These are phyloP conservation scores for Chloroceryle amazona DNA, from an alignment of 2,797 vertebrate species.

Conservation along the genomic window DNA sequence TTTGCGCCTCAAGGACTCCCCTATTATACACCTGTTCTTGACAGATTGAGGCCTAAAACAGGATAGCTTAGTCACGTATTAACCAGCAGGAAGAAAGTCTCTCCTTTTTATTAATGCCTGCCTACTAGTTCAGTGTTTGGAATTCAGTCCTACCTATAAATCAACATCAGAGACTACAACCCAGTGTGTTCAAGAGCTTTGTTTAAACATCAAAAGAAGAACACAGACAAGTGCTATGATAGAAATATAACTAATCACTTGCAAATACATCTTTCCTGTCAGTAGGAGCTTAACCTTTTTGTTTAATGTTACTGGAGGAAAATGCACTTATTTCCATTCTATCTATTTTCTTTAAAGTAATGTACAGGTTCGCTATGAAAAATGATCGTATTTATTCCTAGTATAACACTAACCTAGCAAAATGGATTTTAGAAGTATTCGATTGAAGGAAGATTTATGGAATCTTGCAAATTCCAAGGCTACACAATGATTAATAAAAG, in stretches of 20 bases:
- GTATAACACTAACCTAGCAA: background rate
- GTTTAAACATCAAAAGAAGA: slow-evolving; percentile 87
- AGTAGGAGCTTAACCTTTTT: slow-evolving; percentile 87
- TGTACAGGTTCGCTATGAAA: slow-evolving; percentile 56
- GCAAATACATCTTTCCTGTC: slow-evolving; percentile 87
- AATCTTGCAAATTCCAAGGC: slow-evolving; percentile 42
- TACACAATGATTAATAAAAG: slow-evolving; percentile 39
- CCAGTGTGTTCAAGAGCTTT: slow-evolving; percentile 85
- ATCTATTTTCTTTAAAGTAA: slow-evolving; percentile 72
- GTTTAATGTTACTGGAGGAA: slow-evolving; percentile 82
- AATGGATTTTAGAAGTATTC: slow-evolving; percentile 38
- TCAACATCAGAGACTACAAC: slow-evolving; percentile 86
- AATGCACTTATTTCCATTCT: slow-evolving; percentile 76
- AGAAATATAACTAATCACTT: slow-evolving; percentile 89
- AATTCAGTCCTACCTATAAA: slow-evolving; percentile 87
- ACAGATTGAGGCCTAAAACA: slow-evolving; percentile 80
- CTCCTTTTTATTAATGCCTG: slow-evolving; percentile 79
- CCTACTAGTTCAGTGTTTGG: slow-evolving; percentile 80
- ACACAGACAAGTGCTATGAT: slow-evolving; percentile 81
- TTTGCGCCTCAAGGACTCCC: slow-evolving; percentile 77
- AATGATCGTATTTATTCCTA: slow-evolving; percentile 69
- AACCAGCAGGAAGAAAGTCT: slow-evolving; percentile 82
- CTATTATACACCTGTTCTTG: slow-evolving; percentile 77
- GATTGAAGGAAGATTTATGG: slow-evolving; percentile 16
- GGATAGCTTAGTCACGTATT: slow-evolving; percentile 78